Evolutionary conservation across 92 coral and sea anemone genomes (phyloP).

Genomic region (Porites rus): DNA sequence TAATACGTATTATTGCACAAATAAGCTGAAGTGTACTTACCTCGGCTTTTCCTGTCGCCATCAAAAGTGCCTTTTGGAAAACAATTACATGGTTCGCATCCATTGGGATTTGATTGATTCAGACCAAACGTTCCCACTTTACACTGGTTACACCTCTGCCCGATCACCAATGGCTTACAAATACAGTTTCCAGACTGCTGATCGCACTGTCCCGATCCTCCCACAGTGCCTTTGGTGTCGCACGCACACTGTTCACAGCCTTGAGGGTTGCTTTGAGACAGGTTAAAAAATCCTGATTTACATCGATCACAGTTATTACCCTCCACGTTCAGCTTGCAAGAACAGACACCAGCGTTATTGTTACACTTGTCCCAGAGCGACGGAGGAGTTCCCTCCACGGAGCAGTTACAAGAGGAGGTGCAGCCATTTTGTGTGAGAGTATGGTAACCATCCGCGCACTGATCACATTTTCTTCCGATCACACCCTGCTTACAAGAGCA

Average conservation of each 20-base stretch:
- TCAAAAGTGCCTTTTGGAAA: slow-evolving; percentile 82
- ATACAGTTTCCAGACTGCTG: slow-evolving; percentile 85
- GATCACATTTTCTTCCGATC: slow-evolving; percentile 80
- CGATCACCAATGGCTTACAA: slow-evolving; percentile 84
- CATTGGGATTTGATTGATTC: slow-evolving; percentile 80
- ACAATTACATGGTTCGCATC: slow-evolving; percentile 89
- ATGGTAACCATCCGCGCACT: slow-evolving; percentile 86
- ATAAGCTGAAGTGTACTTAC: slow-evolving; percentile 41
- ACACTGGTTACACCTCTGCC: slow-evolving; percentile 86
- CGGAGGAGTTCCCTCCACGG: slow-evolving; percentile 74
- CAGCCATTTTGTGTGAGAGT: slow-evolving; percentile 79
- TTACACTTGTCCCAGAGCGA: slow-evolving; percentile 68
- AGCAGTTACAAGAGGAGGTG: slow-evolving; percentile 87
- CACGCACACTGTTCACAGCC: slow-evolving; percentile 89
- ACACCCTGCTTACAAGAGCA: slow-evolving; percentile 86
- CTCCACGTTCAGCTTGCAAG: slow-evolving; percentile 78
- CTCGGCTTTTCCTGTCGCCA: slow-evolving; percentile 69
- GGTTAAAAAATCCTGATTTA: slow-evolving; percentile 79
- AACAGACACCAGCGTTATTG: slow-evolving; percentile 73
- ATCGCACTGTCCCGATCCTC: slow-evolving; percentile 81
- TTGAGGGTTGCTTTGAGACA: slow-evolving; percentile 66
- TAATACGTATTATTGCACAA: too few relatives aligned
- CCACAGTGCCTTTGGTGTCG: slow-evolving; percentile 89
- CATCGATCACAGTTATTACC: slow-evolving; percentile 88
- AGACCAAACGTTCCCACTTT: slow-evolving; percentile 80